Evolutionary conservation across 2,888 invertebrate genomes (phyloP), one percentile per base, ranked within the genome.

Genomic region (Cephus pygmeus): DNA sequence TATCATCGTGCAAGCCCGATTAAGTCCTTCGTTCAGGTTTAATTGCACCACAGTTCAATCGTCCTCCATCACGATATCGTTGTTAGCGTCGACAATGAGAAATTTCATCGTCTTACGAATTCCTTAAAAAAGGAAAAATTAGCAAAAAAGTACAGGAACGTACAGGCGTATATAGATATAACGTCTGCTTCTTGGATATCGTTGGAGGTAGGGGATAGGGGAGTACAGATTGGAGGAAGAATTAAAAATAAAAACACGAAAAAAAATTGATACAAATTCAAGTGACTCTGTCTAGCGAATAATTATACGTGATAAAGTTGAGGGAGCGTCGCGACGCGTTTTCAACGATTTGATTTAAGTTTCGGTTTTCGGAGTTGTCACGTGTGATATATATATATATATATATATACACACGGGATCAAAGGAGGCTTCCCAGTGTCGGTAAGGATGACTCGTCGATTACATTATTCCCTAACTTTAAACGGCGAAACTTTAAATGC

Each of bases 21-120:
- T 56, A 56, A 56, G 56, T 56, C 56, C 23, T 56, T 23, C 56
- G 23, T 56, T 56, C 56, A 56, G 56, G 56, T 56, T 56, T 56
- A 56, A 56, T 56, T 56, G 56, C 23, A 56, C 56, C 56, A 56
- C 56, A 56, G 56, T 56, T 23, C 56, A 56, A 56, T 36, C 75
- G 35, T 34, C 75, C 34, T 78, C 78, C 73, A 69, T 33, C 80
- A 80, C 85, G 84, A 84, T 84, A 56, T 56, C 56, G 56, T 23
- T 56, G 23, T 56, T 56, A 23, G 15, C 56, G 56, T 56, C 56
- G 56, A 56, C 56, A 56, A 56, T 56, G 23, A 56, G 56, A 56
- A 56, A 23, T 23, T 56, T 23, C 40, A 4, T 15, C 56, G 23
- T 56, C 56, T 56, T 23, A 56, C 4, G 23, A 23, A 56, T 56